Percentiles rank a stretch among this genome's conserved stretches.
Conservation (phyloP, 2,888 invertebrate species). For the Brachypalpus laphriformis region DNA sequence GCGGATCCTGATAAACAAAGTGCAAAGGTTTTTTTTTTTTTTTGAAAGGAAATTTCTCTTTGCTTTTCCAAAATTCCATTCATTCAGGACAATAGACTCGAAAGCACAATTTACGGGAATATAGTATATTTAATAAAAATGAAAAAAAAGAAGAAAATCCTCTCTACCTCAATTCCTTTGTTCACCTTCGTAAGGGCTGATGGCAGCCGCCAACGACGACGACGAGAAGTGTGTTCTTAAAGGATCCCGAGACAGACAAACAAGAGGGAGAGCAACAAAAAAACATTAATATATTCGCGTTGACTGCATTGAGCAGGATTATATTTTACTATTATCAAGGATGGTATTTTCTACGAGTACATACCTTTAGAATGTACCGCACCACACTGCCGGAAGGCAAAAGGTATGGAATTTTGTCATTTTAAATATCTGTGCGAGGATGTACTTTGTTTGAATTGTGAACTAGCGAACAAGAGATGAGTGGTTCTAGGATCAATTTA, state of each 20-base stretch:
- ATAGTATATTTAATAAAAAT: slow-evolving; percentile 7
- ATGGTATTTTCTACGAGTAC: slow-evolving; percentile 31
- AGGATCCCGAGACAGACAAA: slow-evolving; percentile 41
- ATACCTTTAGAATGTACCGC: slow-evolving; percentile 33
- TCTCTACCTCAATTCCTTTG: slow-evolving; percentile 37
- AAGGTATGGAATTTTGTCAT: slow-evolving; percentile 22
- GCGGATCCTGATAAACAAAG: slow-evolving; percentile 42
- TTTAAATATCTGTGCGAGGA: slow-evolving; percentile 49
- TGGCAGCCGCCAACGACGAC: not conserved
- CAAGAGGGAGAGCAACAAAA: slow-evolving; percentile 17
- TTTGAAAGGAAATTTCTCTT: slow-evolving; percentile 14
- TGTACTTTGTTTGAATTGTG: slow-evolving; percentile 48
- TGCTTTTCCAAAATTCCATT: slow-evolving; percentile 48
- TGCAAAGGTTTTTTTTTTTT: slow-evolving; percentile 3
- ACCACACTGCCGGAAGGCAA: not conserved
- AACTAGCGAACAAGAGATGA: slow-evolving; percentile 43
- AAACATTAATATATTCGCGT: slow-evolving; percentile 54
- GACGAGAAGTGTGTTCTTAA: slow-evolving; percentile 31
- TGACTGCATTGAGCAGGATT: slow-evolving; percentile 62
- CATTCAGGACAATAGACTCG: slow-evolving; percentile 49
- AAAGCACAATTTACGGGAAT: slow-evolving; percentile 43
- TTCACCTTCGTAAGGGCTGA: slow-evolving; percentile 36
- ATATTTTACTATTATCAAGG: slow-evolving; percentile 58
- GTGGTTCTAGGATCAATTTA: slow-evolving; percentile 39
- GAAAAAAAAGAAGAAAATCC: not conserved